These are phyloP conservation scores for Ovibos moschatus DNA, from an alignment of 2,113 vertebrate genomes.

Conservation along the genomic window DNA sequence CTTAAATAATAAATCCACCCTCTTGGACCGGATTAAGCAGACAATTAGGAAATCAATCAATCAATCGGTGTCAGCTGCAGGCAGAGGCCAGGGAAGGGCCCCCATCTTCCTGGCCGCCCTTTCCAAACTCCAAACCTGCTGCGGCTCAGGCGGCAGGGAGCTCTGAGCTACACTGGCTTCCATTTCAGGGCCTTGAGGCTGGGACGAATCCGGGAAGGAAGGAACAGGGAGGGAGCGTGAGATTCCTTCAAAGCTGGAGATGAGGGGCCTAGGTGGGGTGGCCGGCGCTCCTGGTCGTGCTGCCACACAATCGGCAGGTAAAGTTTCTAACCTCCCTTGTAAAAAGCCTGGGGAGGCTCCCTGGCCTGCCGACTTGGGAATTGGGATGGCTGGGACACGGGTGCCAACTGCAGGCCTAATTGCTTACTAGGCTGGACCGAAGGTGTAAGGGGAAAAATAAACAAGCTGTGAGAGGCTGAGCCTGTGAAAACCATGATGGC, in stretches of 20 bases:
- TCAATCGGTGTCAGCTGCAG: constrained; percentile 69
- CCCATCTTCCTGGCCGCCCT: background rate
- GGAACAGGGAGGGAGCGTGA: background rate
- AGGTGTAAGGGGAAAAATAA: background rate
- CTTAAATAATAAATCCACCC: constrained; percentile 71
- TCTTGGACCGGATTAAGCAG: constrained; percentile 69
- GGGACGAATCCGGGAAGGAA: constrained; percentile 11
- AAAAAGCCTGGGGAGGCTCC: background rate
- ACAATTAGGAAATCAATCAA: constrained; percentile 75
- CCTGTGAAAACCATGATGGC: background rate
- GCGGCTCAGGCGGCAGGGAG: background rate
- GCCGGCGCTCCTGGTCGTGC: background rate
- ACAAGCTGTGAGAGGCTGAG: background rate
- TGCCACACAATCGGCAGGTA: background rate
- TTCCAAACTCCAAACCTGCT: constrained; percentile 31
- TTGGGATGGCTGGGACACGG: background rate
- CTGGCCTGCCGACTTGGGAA: background rate
- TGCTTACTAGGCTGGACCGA: background rate
- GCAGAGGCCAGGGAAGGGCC: constrained; percentile 48
- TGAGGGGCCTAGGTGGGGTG: background rate
- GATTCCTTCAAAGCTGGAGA: background rate
- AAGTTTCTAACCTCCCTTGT: background rate
- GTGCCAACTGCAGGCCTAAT: background rate
- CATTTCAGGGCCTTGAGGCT: background rate
- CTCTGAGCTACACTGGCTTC: background rate